phyloP scores from a whole-genome alignment of 2,113 vertebrate genomes.

The Oriolus oriolus region DNA sequence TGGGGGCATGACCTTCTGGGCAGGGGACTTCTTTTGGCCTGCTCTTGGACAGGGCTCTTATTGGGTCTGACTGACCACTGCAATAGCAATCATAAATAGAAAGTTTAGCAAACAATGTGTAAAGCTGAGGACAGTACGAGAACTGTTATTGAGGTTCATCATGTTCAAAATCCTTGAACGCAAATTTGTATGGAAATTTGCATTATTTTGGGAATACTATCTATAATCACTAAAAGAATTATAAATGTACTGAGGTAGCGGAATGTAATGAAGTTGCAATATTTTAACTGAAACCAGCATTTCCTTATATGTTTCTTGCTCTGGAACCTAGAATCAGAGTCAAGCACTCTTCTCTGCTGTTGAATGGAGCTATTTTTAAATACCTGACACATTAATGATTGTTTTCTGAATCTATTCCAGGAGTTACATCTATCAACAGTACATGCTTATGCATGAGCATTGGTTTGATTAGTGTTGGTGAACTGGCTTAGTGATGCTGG shows the following conservation, averaged over 20 bases:
- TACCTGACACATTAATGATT: not conserved
- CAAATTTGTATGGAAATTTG: not conserved
- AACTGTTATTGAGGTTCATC: not conserved
- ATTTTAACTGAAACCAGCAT: not conserved
- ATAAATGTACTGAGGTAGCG: not conserved
- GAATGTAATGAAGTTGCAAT: not conserved
- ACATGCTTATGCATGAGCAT: not conserved
- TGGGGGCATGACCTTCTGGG: not conserved
- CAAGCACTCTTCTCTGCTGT: not conserved
- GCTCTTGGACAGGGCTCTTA: not conserved
- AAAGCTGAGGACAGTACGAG: not conserved
- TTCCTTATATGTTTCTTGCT: not conserved
- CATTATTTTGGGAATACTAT: not conserved
- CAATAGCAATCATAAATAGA: not conserved
- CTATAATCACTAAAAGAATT: not conserved
- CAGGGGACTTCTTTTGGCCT: not conserved
- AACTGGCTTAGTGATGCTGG: not conserved
- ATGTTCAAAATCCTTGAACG: not conserved
- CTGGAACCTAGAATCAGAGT: not conserved
- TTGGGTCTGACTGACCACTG: not conserved
- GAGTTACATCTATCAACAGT: constrained; percentile 13
- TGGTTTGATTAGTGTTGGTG: not conserved
- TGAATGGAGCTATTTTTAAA: constrained; percentile 1
- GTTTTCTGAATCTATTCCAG: constrained; percentile 30
- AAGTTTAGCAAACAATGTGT: fast-evolving